These are phyloP conservation scores for Pachyramphus minor DNA, from an alignment of 2,113 vertebrate species.

Conservation along the genomic window DNA sequence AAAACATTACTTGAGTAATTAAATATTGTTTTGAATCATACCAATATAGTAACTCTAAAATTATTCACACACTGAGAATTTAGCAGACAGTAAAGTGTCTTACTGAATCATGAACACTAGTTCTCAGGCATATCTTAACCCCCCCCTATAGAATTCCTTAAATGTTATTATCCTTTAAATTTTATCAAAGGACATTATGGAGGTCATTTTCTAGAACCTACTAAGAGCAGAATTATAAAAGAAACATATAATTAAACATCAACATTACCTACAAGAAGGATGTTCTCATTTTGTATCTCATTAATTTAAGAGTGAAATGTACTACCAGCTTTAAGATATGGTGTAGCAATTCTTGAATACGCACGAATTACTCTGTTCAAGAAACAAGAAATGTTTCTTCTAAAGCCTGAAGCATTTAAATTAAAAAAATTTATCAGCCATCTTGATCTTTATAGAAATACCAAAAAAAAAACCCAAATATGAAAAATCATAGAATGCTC, in stretches of 20 bases:
- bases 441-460: not conserved
- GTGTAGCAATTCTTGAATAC: not conserved
- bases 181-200: not conserved
- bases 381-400: not conserved
- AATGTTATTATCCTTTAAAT: not conserved
- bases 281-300: not conserved
- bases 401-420: not conserved
- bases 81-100: not conserved
- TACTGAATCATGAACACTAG: not conserved
- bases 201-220: not conserved
- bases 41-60: not conserved
- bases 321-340: not conserved
- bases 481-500: not conserved
- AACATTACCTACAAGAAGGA: not conserved
- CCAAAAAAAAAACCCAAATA: not conserved
- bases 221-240: not conserved
- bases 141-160: not conserved
- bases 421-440: not conserved
- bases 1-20: not conserved
- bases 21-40: not conserved
- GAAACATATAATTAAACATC: not conserved
- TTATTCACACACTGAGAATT: not conserved
- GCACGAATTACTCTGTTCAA: not conserved
- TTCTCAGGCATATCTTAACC: not conserved
- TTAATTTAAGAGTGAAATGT: not conserved